phyloP scores from a whole-genome alignment of 2,113 vertebrate genomes.

The Tinamus guttatus region DNA sequence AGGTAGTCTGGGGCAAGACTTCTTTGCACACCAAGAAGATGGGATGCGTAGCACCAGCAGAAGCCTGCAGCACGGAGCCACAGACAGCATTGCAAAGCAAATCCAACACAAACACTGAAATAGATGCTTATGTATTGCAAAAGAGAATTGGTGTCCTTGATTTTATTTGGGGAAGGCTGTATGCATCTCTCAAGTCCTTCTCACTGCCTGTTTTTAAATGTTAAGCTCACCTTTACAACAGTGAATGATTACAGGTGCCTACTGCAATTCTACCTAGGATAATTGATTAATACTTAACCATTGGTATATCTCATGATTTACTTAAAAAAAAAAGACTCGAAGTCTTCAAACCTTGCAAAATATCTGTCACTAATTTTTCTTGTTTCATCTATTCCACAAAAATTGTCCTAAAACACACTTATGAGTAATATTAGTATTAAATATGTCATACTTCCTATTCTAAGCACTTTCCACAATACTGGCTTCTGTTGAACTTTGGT shows the following conservation, averaged over 20 bases:
- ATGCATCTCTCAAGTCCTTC: background rate
- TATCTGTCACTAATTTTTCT: background rate
- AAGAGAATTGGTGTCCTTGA: background rate
- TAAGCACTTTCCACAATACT: background rate
- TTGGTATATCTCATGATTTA: background rate
- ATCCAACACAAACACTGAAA: fast-evolving
- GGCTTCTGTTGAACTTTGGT: background rate
- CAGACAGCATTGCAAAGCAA: fast-evolving
- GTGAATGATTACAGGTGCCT: background rate
- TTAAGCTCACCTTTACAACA: background rate
- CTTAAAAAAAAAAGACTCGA: background rate
- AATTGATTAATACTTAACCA: background rate
- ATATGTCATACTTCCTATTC: background rate
- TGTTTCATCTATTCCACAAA: background rate
- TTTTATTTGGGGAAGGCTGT: fast-evolving
- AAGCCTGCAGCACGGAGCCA: background rate
- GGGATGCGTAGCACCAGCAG: background rate
- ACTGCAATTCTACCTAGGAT: background rate
- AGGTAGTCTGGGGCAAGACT: background rate
- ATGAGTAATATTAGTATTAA: background rate
- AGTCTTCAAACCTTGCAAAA: background rate
- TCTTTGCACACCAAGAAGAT: background rate
- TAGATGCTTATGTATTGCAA: background rate
- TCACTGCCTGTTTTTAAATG: background rate
- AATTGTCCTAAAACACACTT: background rate